Evolutionary conservation across 2,797 vertebrate genomes (phyloP).

Genomic region (Acipenser transmontanus): DNA sequence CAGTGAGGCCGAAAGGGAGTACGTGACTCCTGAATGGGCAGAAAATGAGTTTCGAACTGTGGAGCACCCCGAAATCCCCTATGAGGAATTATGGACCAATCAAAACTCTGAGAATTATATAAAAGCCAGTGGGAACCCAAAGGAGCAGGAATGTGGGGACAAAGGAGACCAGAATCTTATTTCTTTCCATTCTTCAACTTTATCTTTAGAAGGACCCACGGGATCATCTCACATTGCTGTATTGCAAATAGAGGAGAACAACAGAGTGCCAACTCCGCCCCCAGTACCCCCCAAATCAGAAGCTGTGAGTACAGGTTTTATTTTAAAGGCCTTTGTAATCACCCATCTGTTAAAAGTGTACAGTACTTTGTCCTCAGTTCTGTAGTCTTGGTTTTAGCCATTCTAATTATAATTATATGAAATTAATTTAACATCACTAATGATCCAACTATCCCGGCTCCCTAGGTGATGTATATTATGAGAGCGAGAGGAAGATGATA

Average conservation of each 20-base stretch:
- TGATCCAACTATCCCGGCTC: background rate
- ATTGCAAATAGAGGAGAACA: constrained; percentile 48
- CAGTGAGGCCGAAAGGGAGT: constrained; percentile 72
- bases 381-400: too few species aligned
- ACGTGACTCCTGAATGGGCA: constrained; percentile 84
- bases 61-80: constrained; percentile 77
- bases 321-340: too few species aligned
- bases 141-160: constrained; percentile 47
- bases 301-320: constrained; percentile 72
- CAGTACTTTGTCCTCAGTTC: too few species aligned
- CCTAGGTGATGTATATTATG: background rate
- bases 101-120: constrained; percentile 47
- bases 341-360: too few species aligned
- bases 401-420: too few species aligned
- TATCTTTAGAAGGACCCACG: constrained; percentile 54
- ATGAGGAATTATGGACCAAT: constrained; percentile 92
- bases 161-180: constrained; percentile 72
- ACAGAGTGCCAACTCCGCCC: constrained; percentile 64
- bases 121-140: constrained; percentile 25
- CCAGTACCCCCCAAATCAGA: constrained; percentile 94
- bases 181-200: constrained; percentile 59
- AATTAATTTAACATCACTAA: too few species aligned
- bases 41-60: constrained; percentile 63
- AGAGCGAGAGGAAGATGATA: background rate
- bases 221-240: constrained; percentile 46